These are phyloP conservation scores for Kuschelorhynchus macadamiae DNA, from an alignment of 2,888 invertebrate species.

Conservation along the genomic window DNA sequence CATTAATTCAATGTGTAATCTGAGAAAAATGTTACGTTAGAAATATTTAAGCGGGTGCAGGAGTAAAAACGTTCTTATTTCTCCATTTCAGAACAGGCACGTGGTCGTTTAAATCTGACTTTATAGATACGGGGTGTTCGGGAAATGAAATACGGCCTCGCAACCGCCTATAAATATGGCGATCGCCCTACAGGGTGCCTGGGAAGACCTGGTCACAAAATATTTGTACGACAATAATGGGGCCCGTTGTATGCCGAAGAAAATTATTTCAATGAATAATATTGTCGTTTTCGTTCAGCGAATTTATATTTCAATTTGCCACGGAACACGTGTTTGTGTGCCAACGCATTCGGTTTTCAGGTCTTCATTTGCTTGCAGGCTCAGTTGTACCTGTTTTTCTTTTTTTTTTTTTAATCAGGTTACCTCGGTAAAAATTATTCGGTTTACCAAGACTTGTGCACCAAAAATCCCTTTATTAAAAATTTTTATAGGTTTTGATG, in stretches of 20 bases:
- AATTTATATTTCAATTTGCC: constrained; percentile 48
- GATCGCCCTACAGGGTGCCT: constrained; percentile 48
- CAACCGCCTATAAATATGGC: constrained; percentile 46
- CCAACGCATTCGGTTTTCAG: constrained; percentile 2
- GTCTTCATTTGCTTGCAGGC: neutral
- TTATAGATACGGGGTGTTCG: constrained; percentile 42
- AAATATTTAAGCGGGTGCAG: neutral
- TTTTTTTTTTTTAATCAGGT: too few relatives aligned
- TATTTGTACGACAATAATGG: constrained; percentile 49
- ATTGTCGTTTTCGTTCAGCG: constrained; percentile 32
- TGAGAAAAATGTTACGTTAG: too few relatives aligned
- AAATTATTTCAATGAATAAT: constrained; percentile 46
- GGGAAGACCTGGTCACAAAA: constrained; percentile 46
- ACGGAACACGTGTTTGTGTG: constrained; percentile 19
- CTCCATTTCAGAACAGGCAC: constrained; percentile 6
- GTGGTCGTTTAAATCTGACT: constrained; percentile 39
- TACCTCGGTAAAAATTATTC: too few relatives aligned
- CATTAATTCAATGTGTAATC: too few relatives aligned
- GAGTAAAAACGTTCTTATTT: neutral
- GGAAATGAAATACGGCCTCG: constrained; percentile 43
- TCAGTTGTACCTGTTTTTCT: too few relatives aligned
- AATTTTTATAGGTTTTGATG: too few relatives aligned
- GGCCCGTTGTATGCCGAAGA: constrained; percentile 37
- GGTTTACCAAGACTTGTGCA: too few relatives aligned
- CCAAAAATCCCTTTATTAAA: too few relatives aligned